These are phyloP conservation scores for Leptarthrus brevirostris DNA, from an alignment of 2,888 invertebrate genomes.

Conservation along the genomic window DNA sequence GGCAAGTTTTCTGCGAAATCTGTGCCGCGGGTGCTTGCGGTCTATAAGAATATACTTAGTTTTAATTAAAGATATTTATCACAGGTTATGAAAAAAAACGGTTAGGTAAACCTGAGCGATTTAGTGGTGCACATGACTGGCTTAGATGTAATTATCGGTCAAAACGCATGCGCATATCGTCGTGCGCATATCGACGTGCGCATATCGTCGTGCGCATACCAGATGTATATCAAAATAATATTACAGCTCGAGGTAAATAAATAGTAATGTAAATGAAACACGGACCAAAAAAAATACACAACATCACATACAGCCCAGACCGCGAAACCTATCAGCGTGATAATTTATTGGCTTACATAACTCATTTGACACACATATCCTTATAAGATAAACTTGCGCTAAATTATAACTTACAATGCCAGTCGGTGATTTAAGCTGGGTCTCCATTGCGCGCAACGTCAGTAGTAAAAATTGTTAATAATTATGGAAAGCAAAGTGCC, in stretches of 20 bases:
- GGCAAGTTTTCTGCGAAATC: neutral
- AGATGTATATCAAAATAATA: constrained; percentile 17
- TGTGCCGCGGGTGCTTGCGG: neutral
- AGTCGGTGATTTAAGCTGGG: neutral
- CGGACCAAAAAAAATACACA: neutral
- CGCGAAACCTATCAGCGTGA: neutral
- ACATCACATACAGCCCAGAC: neutral
- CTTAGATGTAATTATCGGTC: constrained; percentile 3
- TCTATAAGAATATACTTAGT: neutral
- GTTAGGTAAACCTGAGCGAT: neutral
- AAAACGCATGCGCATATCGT: neutral
- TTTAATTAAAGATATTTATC: constrained; percentile 3
- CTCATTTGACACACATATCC: constrained; percentile 34
- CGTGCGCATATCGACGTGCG: too few relatives aligned
- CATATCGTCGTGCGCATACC: neutral
- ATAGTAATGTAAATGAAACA: neutral
- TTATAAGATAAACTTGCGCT: constrained; percentile 30
- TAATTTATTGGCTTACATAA: constrained; percentile 35
- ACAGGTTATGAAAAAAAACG: neutral
- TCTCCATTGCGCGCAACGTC: neutral
- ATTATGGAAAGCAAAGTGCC: neutral
- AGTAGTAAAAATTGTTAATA: neutral
- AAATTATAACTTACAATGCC: constrained; percentile 8
- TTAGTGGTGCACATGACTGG: constrained; percentile 5
- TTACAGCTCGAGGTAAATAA: neutral